Evolutionary conservation across 2,113 vertebrate genomes (phyloP), one percentile per base, ranked within the genome.

Genomic region (Cyprinus carpio): DNA sequence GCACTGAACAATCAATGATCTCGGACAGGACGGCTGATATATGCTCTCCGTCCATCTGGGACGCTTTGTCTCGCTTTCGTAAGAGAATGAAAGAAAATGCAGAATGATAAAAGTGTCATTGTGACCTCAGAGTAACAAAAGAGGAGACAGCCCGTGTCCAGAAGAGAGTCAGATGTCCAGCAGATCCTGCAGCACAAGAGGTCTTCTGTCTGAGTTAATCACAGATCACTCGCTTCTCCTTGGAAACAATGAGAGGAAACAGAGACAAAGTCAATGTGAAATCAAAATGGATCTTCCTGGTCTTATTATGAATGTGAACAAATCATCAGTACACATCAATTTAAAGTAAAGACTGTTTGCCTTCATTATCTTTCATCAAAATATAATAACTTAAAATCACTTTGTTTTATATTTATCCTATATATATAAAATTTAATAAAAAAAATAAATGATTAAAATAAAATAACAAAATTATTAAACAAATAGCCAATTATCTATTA

Each of bases 161-260:
- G 67, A 72, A 40, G 31, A 72, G 31, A 23, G 69, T 72, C 69
- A 37, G 69, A 40, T 72, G 69, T 72, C 69, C 34, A 72, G 8
- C 69, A 72, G 69, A 71, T 72, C 23, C 69, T 37, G 69, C 69
- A 72, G 69, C 69, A 72, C 34, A 72, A 40, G 31, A 71, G 67
- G 10, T 34, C 34, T 10, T 72, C 69, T 72, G 69, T 72, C 69
- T 20, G 67, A 31, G 18, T 23, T 4, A 20, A 71, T 20, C 67
- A 10, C 67, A 71, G 9, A 71, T n/a, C 13, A 65, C 6, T 31
- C 29, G 25, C 6, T 65, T 65, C 25, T 65, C 25, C 9, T 65
- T 16, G 13, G 1, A 15, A 69, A 3, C 6, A 67, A 34, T 15
- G 64, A 67, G 65, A 69, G 31, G 7, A 23, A 9, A 69, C 2